Percentiles rank a stretch among this genome's conserved stretches.
phyloP scores from a whole-genome alignment of 1,140 invertebrate species.

The Polyergus mexicanus region DNA sequence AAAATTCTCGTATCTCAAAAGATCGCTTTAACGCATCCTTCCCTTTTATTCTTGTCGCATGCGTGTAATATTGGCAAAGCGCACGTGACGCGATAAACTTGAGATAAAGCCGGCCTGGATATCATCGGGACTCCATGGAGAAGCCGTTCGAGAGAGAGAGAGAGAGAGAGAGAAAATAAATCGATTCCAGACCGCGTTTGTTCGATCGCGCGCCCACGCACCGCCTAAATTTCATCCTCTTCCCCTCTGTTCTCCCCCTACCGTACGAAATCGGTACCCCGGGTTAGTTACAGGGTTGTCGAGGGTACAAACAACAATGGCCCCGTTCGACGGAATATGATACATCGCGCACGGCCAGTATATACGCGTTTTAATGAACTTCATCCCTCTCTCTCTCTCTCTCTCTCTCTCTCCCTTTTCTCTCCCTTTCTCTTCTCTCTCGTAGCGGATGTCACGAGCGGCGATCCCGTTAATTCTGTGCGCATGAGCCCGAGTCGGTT shows the following conservation, averaged over 20 bases:
- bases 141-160: neutral
- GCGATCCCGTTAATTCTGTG: slow-evolving; percentile 36
- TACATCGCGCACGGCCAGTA: slow-evolving; percentile 15
- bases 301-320: slow-evolving; percentile 28
- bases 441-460: neutral
- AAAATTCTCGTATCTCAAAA: too few species aligned
- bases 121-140: slow-evolving; percentile 8
- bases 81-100: slow-evolving; percentile 19
- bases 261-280: neutral
- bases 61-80: slow-evolving; percentile 2
- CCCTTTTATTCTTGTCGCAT: neutral
- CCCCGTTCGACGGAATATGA: slow-evolving; percentile 39
- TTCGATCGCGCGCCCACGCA: slow-evolving; percentile 30
- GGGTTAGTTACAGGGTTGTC: slow-evolving; percentile 40
- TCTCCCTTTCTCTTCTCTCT: neutral
- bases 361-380: slow-evolving; percentile 55
- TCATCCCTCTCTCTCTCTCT: slow-evolving; percentile 5
- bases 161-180: slow-evolving; percentile 27
- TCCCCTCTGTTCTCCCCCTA: neutral
- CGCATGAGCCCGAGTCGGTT: neutral
- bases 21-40: neutral
- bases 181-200: slow-evolving; percentile 12
- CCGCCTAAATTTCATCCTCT: neutral
- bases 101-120: slow-evolving; percentile 6
- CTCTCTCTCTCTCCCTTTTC: neutral